Evolutionary conservation across 2,113 vertebrate species (phyloP), one percentile per base, ranked within the genome.

Genomic region (Antennarius striatus): DNA sequence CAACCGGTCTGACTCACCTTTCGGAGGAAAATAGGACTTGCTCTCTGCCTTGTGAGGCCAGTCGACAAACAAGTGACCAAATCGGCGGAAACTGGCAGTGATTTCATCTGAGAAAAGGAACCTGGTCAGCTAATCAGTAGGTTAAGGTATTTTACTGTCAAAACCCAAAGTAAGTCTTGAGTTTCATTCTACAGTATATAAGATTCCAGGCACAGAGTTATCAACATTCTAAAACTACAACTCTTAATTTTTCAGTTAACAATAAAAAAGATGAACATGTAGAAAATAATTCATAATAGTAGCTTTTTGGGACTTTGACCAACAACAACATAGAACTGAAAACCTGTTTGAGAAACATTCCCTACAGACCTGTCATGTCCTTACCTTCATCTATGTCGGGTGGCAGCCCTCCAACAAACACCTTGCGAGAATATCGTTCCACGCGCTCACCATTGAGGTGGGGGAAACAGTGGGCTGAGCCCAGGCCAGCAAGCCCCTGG

Each of bases 11-110:
- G 7, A 43, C 42, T 43, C 87, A 98, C 98, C 98, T 96, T 99
- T 99, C 22, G 98, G 98, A 88, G 98, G 98, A 78, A 99, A 99
- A 65, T 99, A 99, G 56, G 97, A 99, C 89, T 99, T 99, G 92
- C 98, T 99, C 89, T 99, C 98, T 79, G 98, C 98, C 90, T 99
- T 99, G 87, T 99, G 98, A 54, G 98, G 98, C 98, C 98, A 99
- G 83, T 99, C 98, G 57, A 99, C 98, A 90, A 99, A 97, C 89
- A 99, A 91, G 90, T 98, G 96, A 75, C 97, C 98, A 90, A 99
- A 99, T 71, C 98, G 94, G 68, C 98, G 95, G 87, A 99, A 99
- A 89, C 98, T 99, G 80, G 97, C 97, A 79, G 98, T 99, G 80
- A 99, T 99, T 88, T 99, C 98, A 92, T 99, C 98, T 99, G 78